Conservation (phyloP, 2,797 vertebrate species). For the Danio aesculapii region DNA sequence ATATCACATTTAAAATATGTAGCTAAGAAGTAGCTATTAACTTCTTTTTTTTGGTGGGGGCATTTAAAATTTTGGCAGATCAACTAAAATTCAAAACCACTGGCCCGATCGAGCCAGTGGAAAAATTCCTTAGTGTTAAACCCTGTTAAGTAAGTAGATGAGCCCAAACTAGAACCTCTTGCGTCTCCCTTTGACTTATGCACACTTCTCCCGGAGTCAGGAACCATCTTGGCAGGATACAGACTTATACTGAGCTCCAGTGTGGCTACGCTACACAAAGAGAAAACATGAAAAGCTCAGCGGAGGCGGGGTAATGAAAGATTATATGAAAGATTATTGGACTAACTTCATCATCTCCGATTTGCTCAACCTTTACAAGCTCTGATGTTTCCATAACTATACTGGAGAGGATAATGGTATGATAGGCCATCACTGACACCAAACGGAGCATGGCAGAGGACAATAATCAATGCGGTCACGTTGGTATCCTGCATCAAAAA, state of each 20-base stretch:
- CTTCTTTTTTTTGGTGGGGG: too few species aligned
- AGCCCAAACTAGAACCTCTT: constrained; percentile 8
- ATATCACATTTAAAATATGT: too few species aligned
- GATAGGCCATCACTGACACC: constrained; percentile 12
- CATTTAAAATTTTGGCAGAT: too few species aligned
- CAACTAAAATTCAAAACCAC: too few species aligned
- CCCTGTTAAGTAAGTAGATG: constrained; percentile 41
- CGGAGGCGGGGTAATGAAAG: constrained; percentile 32
- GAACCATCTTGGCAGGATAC: constrained; percentile 58
- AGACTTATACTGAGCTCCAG: constrained; percentile 31
- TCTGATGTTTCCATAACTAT: constrained; percentile 43
- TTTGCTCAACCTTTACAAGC: constrained; percentile 48
- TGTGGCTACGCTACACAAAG: constrained; percentile 51
- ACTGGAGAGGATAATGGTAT: constrained; percentile 27
- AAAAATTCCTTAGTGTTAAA: too few species aligned
- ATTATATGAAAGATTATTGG: constrained; percentile 39
- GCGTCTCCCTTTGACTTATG: not conserved
- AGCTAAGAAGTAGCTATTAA: too few species aligned
- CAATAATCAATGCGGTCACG: constrained; percentile 29
- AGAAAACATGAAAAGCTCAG: constrained; percentile 40
- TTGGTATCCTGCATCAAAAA: constrained; percentile 11
- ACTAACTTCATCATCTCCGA: constrained; percentile 34
- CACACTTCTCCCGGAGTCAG: constrained; percentile 32
- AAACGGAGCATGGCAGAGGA: constrained; percentile 23
- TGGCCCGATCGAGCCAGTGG: too few species aligned